Conservation (phyloP, 2,113 vertebrate species). For the Passer montanus region DNA sequence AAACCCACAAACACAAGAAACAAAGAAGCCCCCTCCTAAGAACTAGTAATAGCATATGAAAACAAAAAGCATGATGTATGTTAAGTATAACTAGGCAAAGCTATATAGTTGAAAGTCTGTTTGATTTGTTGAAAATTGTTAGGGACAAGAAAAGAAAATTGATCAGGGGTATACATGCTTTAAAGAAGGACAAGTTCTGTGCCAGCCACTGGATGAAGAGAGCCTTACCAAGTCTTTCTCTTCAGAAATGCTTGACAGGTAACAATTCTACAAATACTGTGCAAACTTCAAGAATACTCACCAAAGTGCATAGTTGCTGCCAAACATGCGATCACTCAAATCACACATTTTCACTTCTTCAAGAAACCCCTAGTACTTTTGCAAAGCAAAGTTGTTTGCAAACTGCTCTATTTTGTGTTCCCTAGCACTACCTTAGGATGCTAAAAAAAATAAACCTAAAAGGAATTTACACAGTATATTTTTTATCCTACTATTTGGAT, state of each 20-base stretch:
- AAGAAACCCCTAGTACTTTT: not conserved
- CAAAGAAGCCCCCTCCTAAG: not conserved
- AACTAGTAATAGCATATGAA: not conserved
- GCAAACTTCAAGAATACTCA: not conserved
- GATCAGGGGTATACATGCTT: not conserved
- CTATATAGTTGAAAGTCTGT: not conserved
- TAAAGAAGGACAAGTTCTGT: not conserved
- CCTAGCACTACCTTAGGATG: accelerated
- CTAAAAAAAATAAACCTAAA: not conserved
- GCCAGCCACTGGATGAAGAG: not conserved
- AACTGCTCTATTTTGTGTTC: not conserved
- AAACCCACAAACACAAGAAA: accelerated
- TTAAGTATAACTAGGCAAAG: not conserved
- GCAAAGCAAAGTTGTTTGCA: not conserved
- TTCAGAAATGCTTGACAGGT: not conserved
- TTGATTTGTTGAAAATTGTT: not conserved
- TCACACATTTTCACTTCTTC: not conserved
- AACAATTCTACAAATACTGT: not conserved
- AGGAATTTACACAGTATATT: not conserved
- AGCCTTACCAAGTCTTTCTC: accelerated
- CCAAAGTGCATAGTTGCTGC: not conserved
- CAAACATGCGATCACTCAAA: accelerated
- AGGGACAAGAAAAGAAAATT: not conserved
- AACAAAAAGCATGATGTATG: accelerated
- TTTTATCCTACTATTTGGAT: not conserved